phyloP scores from a whole-genome alignment of 2,113 vertebrate species.

The Zonotrichia leucophrys region DNA sequence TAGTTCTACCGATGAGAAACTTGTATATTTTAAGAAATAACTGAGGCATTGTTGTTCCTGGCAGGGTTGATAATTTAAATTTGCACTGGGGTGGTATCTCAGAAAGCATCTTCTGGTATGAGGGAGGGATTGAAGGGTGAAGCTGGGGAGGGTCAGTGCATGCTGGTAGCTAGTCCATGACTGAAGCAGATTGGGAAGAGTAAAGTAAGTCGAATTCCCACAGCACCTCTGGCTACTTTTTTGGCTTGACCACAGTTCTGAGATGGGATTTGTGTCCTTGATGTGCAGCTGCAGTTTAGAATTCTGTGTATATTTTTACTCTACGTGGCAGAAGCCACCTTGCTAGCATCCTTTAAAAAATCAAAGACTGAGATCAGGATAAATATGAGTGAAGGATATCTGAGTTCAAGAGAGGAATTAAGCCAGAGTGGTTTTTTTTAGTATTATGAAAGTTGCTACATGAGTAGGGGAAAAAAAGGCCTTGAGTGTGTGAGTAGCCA shows the following conservation, averaged over 20 bases:
- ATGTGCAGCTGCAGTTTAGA: not conserved
- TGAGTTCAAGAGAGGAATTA: not conserved
- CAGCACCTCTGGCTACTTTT: not conserved
- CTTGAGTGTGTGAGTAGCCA: not conserved
- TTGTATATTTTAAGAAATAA: not conserved
- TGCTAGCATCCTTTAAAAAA: not conserved
- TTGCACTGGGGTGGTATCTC: not conserved
- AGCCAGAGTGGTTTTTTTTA: not conserved
- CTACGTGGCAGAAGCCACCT: not conserved
- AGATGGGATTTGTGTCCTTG: not conserved
- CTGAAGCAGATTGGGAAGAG: not conserved
- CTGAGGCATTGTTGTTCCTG: not conserved
- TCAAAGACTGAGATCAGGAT: not conserved
- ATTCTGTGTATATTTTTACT: not conserved
- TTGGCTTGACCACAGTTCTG: not conserved
- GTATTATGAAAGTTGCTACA: not conserved
- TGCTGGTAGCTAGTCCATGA: not conserved
- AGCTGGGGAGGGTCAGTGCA: not conserved
- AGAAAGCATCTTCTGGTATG: not conserved
- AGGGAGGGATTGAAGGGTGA: not conserved
- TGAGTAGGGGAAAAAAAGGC: not conserved
- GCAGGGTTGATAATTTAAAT: not conserved
- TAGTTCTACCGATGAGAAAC: not conserved
- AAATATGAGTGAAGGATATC: not conserved
- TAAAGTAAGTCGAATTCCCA: not conserved